These are phyloP conservation scores for Scaptodrosophila latifasciaeformis DNA, from an alignment of 2,888 invertebrate species.

Conservation along the genomic window DNA sequence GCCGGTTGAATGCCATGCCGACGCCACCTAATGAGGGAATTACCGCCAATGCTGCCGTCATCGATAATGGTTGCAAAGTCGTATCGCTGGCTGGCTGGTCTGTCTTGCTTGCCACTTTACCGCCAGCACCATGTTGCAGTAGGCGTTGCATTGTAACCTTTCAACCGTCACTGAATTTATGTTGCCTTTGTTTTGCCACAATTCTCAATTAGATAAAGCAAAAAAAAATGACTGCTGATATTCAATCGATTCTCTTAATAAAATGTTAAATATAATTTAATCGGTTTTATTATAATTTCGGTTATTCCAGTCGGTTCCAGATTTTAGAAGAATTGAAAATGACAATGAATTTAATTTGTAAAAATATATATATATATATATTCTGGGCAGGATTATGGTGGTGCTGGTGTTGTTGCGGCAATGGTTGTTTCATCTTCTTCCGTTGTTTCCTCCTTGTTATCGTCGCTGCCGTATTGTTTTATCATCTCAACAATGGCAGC, in stretches of 20 bases:
- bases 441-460: neutral
- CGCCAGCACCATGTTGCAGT: constrained; percentile 15
- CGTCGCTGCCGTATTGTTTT: constrained; percentile 1
- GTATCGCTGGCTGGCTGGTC: neutral
- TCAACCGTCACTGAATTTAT: constrained; percentile 22
- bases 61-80: constrained; percentile 39
- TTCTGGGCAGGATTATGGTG: too few relatives aligned
- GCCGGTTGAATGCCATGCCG: constrained; percentile 40
- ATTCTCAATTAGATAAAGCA: neutral
- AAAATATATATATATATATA: too few relatives aligned
- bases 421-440: too few relatives aligned
- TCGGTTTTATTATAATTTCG: too few relatives aligned
- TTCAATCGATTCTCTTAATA: too few relatives aligned
- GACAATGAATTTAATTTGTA: too few relatives aligned
- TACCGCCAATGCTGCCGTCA: constrained; percentile 53
- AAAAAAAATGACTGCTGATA: too few relatives aligned
- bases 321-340: too few relatives aligned
- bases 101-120: neutral
- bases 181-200: neutral
- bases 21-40: constrained; percentile 72
- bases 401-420: too few relatives aligned
- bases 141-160: constrained; percentile 22
- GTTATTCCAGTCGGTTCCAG: too few relatives aligned
- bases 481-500: constrained; percentile 11
- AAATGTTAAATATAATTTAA: too few relatives aligned